Evolutionary conservation across 1,140 invertebrate genomes (phyloP), one percentile per base, ranked within the genome.

Genomic region (Pinna nobilis): DNA sequence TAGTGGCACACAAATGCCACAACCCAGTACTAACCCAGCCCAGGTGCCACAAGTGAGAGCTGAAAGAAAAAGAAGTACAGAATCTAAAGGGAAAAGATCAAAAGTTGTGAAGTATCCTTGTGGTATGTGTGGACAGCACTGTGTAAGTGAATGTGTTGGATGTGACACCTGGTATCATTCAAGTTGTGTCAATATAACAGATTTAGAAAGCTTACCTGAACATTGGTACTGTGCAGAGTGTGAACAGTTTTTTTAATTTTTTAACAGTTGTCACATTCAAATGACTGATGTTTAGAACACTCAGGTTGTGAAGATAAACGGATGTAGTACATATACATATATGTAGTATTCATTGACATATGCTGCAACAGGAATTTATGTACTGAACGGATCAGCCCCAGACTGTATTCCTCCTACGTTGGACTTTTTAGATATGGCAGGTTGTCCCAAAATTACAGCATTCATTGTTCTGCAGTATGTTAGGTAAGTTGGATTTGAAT

Each of bases 401-500:
- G 7, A 11, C 30, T n/a, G 25, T 39, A 11, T 41, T 20, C 65
- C 57, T 33, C 57, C 57, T 13, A 49, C 28, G 53, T 74, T 74
- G 9, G 72, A 68, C 30, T 68, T 74, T 20, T 50, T 74, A 18
- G 59, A 74, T 5, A 74, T 44, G 9, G 72, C 33, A 25, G 33
- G 44, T 20, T 70, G 64, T 9, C 68, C 76, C 44, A 78, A 60
- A 53, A 78, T 74, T 1, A 73, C 63, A 44, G 71, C 55, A 70
- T 78, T 78, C 37, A 74, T 68, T 20, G 53, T 70, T 39, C 37
- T 30, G 23, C 61, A 70, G 49, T 78, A 78, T 3, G 20, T 44
- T 6, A 70, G 61, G 50, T 74, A 73, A 30, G 68, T 72, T 53
- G 68, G 72, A 39, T 75, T 78, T 2, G 39, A 63, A 50, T 78